Evolutionary conservation across 2,888 invertebrate genomes (phyloP).

Genomic region (Caenorhabditis japonica): DNA sequence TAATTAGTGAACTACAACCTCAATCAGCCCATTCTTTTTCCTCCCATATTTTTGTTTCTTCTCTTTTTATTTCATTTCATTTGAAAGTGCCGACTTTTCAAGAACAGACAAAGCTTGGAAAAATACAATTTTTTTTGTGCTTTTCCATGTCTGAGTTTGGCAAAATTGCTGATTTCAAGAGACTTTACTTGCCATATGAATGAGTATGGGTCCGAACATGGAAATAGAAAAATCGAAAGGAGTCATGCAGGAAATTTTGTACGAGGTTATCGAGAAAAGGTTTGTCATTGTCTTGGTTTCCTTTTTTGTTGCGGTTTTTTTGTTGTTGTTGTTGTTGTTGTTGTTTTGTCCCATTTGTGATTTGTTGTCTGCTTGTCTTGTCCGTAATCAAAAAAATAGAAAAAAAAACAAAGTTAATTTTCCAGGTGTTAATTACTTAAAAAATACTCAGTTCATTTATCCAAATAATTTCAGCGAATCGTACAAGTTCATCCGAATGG

Average conservation of each 20-base stretch:
- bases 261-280: slow-evolving; percentile 63
- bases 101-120: neutral
- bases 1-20: slow-evolving; percentile 52
- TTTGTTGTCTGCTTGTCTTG: neutral
- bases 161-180: slow-evolving; percentile 20
- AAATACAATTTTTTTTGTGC: slow-evolving; percentile 2
- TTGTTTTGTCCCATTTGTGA: slow-evolving; percentile 4
- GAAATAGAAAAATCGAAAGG: slow-evolving; percentile 58
- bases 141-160: neutral
- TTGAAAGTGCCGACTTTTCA: neutral
- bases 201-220: slow-evolving; percentile 47
- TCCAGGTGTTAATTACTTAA: neutral
- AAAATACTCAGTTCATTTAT: too few species aligned
- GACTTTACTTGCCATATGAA: slow-evolving; percentile 41
- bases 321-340: too few species aligned
- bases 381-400: neutral
- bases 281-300: slow-evolving; percentile 19
- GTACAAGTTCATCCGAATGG: slow-evolving; percentile 75
- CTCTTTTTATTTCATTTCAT: slow-evolving; percentile 27
- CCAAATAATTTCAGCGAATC: slow-evolving; percentile 64
- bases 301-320: slow-evolving; percentile 2
- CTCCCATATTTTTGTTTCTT: neutral
- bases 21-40: slow-evolving; percentile 39
- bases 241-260: slow-evolving; percentile 60
- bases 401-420: neutral